A percentile compares a stretch with the other conserved stretches of the same genome.
Conservation (phyloP, 2,888 invertebrate species). For the Branchellion lobata region DNA sequence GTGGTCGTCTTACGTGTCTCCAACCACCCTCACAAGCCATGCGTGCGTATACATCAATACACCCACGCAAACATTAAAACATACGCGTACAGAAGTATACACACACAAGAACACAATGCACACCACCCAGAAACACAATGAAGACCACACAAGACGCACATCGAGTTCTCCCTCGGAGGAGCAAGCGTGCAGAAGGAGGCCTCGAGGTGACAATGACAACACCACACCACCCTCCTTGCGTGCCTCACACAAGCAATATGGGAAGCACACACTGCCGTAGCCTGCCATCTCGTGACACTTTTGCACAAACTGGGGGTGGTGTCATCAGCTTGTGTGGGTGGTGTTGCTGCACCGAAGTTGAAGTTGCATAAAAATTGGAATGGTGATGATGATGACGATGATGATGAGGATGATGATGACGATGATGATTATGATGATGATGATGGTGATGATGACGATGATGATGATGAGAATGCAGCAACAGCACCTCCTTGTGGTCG, state of each 20-base stretch:
- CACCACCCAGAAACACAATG: no score
- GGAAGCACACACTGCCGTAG: constrained; percentile 89
- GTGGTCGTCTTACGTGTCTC: not conserved
- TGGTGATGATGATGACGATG: not conserved
- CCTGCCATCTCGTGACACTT: constrained; percentile 71
- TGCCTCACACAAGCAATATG: constrained; percentile 88
- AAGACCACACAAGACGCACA: constrained; percentile 62
- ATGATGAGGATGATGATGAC: not conserved
- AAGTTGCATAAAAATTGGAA: not conserved
- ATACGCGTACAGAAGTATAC: not conserved
- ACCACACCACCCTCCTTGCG: constrained; percentile 80
- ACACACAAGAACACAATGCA: not conserved
- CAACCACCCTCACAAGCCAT: not conserved
- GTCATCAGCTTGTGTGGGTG: no score
- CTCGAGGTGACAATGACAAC: constrained; percentile 71
- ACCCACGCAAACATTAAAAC: not conserved
- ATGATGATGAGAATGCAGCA: constrained; percentile 54
- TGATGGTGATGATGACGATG: not conserved
- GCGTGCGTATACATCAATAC: no score
- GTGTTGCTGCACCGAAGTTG: no score
- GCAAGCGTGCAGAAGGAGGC: constrained; percentile 78
- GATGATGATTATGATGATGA: not conserved
- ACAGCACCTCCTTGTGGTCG: constrained; percentile 78
- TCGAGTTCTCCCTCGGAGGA: constrained; percentile 77
- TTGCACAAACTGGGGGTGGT: constrained; percentile 16